Evolutionary conservation across 2,888 invertebrate species (phyloP).

Genomic region (Cephus sareptanus): DNA sequence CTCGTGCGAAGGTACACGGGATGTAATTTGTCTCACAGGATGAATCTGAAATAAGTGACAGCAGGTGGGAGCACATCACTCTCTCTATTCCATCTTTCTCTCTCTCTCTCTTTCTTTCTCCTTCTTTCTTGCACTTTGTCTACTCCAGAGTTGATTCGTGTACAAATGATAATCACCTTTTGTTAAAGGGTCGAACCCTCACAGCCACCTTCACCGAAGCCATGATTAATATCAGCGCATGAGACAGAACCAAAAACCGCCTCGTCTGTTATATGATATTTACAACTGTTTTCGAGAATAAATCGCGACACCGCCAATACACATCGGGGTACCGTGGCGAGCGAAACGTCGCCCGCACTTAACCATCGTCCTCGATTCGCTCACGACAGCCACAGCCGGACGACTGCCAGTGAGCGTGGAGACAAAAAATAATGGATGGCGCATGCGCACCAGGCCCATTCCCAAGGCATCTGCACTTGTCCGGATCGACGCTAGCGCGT

Average conservation of each 20-base stretch:
- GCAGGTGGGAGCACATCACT: constrained; percentile 27
- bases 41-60: constrained; percentile 20
- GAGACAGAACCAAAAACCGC: not conserved
- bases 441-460: constrained; percentile 25
- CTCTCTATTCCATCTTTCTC: not conserved
- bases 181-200: constrained; percentile 89
- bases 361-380: constrained; percentile 21
- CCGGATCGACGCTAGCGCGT: not conserved
- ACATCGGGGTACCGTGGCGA: not conserved
- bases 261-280: not conserved
- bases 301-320: not conserved
- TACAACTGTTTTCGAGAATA: not conserved
- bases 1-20: not conserved
- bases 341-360: constrained; percentile 20
- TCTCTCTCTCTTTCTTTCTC: not conserved
- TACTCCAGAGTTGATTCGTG: not conserved
- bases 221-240: constrained; percentile 67
- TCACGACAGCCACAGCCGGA: constrained; percentile 23
- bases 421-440: constrained; percentile 7
- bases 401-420: constrained; percentile 11
- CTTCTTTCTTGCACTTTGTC: not conserved
- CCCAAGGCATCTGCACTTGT: constrained; percentile 31
- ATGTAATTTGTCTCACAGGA: not conserved
- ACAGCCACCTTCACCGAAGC: constrained; percentile 94
- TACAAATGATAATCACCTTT: constrained; percentile 71